A percentile compares a stretch with the other conserved stretches of the same genome.
These are phyloP conservation scores for Andrena fulva DNA, from an alignment of 2,888 invertebrate species.

Conservation along the genomic window DNA sequence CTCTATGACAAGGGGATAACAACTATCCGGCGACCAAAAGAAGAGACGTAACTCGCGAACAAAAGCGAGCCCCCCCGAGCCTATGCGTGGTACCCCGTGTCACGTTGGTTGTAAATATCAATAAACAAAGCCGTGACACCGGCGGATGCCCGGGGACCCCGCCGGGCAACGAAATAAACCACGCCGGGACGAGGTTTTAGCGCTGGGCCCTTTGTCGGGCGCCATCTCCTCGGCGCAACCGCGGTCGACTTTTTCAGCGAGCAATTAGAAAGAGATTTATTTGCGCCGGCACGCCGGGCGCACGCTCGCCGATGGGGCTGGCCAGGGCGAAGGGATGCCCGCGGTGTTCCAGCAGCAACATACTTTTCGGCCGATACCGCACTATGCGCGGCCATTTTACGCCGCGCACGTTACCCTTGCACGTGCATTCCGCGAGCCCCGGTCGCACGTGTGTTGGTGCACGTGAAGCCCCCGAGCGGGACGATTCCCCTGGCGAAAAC, in stretches of 20 bases:
- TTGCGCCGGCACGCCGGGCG: slow-evolving; percentile 75
- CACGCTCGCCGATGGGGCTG: slow-evolving; percentile 57
- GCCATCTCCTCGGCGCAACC: slow-evolving; percentile 73
- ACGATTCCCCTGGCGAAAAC: slow-evolving; percentile 56
- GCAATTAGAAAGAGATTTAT: slow-evolving; percentile 84
- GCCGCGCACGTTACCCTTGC: neutral
- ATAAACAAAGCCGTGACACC: slow-evolving; percentile 72
- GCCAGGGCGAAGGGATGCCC: slow-evolving; percentile 34
- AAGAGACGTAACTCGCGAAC: slow-evolving; percentile 26
- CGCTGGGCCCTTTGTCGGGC: slow-evolving; percentile 79
- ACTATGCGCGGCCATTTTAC: slow-evolving; percentile 42
- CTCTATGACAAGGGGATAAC: slow-evolving; percentile 22
- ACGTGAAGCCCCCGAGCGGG: slow-evolving; percentile 24
- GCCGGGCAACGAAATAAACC: slow-evolving; percentile 65
- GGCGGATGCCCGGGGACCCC: slow-evolving; percentile 43
- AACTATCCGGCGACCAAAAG: slow-evolving; percentile 8
- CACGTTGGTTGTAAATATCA: slow-evolving; percentile 75
- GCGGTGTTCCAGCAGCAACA: slow-evolving; percentile 48
- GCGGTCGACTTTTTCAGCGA: slow-evolving; percentile 77
- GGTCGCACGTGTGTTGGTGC: slow-evolving; percentile 19
- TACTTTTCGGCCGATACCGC: slow-evolving; percentile 64
- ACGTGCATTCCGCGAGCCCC: slow-evolving; percentile 4
- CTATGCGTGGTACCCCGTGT: slow-evolving; percentile 22
- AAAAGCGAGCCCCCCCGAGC: slow-evolving; percentile 40
- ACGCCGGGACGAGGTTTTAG: slow-evolving; percentile 59